These are phyloP conservation scores for Micrasema longulum DNA, from an alignment of 1,140 invertebrate genomes.

Conservation along the genomic window DNA sequence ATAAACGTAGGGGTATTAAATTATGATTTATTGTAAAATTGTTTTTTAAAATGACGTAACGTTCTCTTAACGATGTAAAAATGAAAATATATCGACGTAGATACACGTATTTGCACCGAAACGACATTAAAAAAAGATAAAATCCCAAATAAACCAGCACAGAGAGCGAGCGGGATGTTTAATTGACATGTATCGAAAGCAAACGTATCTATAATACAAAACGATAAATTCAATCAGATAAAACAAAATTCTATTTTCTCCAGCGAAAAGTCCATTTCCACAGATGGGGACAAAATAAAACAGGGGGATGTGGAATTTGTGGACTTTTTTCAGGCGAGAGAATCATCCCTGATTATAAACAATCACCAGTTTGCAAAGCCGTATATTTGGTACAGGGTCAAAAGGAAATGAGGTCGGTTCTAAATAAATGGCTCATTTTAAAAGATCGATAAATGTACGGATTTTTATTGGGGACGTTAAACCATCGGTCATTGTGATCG, in stretches of 20 bases:
- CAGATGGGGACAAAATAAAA: neutral
- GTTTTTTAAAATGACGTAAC: too few relatives aligned
- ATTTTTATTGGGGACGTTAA: too few relatives aligned
- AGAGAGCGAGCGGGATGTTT: neutral
- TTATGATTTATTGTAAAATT: too few relatives aligned
- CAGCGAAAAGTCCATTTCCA: constrained; percentile 23
- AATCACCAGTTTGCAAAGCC: neutral
- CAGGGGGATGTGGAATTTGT: neutral
- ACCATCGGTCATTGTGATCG: too few relatives aligned
- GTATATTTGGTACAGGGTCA: constrained; percentile 9
- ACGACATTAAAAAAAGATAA: constrained; percentile 11
- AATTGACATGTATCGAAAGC: constrained; percentile 25
- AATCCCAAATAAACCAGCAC: neutral
- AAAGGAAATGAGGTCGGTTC: too few relatives aligned
- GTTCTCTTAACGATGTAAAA: too few relatives aligned
- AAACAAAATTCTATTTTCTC: constrained; percentile 32
- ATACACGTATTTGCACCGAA: too few relatives aligned
- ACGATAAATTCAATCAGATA: constrained; percentile 35
- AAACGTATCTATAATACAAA: constrained; percentile 28
- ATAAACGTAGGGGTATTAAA: too few relatives aligned
- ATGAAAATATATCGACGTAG: too few relatives aligned
- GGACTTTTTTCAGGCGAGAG: constrained; percentile 16
- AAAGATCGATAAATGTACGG: neutral
- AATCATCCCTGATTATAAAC: constrained; percentile 8
- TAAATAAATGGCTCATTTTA: neutral